Base-by-base conservation (phyloP, 2,113 vertebrate genomes). In the Dicerorhinus sumatrensis region DNA sequence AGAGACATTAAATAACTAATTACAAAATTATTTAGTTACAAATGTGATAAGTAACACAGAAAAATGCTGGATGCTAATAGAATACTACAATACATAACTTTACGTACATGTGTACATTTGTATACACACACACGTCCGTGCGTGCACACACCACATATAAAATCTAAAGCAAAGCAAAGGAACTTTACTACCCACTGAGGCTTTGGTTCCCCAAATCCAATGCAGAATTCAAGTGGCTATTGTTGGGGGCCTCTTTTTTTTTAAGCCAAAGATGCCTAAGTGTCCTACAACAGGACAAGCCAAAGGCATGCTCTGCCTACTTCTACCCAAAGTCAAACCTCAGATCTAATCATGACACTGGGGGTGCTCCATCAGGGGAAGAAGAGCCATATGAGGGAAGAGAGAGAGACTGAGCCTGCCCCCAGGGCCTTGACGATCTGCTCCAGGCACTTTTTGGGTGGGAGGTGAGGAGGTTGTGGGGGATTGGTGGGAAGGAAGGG, bases 141-240 rank as follows among this genome's bases (percentile, higher is more conserved):
- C 5, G 27, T 2, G 6, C 46, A 36, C 31, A 16, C 0, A 6
- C 11, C 7, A 56, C 3, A 4, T 12, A 60, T 3, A 72, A 31
- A 93, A 73, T 80, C n/a, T 51, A 94, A 95, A 91, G 12, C 42
- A 91, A 86, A 89, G n/a, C 7, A 42, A 80, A 97, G 8, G 48
- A 69, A 18, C 46, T 58, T 84, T 46, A 51, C 39, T 46, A 92
- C 36, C 31, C 33, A 18, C 9, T 21, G 46, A 94, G 6, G 25
- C 36, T 72, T 92, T 42, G 2, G 33, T 54, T 46, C 56, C 39
- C 39, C 58, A 31, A 69, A 72, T 90, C 69, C 29, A 31, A 0
- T 9, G 46, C 4, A 85, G 54, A 54, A 31, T 76, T 89, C 91
- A 86, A 0, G 3, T 83, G 56, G 36, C 33, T 8, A 3, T 51